Base-by-base conservation (phyloP, 2,113 vertebrate species). In the Numenius arquata region DNA sequence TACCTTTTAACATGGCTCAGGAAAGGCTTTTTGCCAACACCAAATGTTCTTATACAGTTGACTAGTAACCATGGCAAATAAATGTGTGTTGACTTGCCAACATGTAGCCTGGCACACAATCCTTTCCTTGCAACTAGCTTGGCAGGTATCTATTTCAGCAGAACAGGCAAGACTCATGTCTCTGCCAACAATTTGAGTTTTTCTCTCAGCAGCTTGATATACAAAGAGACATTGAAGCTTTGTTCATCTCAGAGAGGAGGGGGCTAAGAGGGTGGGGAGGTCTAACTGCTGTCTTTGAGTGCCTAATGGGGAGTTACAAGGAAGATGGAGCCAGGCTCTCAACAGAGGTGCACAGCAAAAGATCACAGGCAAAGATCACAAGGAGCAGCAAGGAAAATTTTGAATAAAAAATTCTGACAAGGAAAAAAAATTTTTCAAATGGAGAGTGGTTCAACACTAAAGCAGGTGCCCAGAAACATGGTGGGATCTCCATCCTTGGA, bases 11-110 rank as follows among this genome's bases (percentile, higher is more conserved):
- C 13, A 8, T 7, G 63, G 91, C 87, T 93, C 81, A 32, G 81
- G 94, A 89, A 85, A 83, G 87, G 87, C 59, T 88, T 91, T 93
- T 52, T 88, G 91, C 81, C 84, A 88, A 34, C 38, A 67, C 58
- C 41, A 84, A 87, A 88, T 80, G 50, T 91, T 70, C 87, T 92
- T 50, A 62, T 25, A 53, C 58, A 70, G 74, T 70, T 86, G 62
- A 92, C 74, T 83, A 76, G 81, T 68, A 95, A 85, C 85, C 59
- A 79, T 50, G 81, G 94, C 84, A 89, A 82, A 76, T 5, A 18
- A 81, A 7, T 15, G 13, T 14, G 55, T 66, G 77, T 91, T 8
- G 5, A 40, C 55, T 89, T 89, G 77, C 81, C 92, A 93, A 93
- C 89, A 93, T 1, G 6, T 10, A 70, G 66, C 77, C 84, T 92